Evolutionary conservation across 1,140 invertebrate genomes (phyloP), one percentile per base, ranked within the genome.

Genomic region (Drosophila nebulosa): DNA sequence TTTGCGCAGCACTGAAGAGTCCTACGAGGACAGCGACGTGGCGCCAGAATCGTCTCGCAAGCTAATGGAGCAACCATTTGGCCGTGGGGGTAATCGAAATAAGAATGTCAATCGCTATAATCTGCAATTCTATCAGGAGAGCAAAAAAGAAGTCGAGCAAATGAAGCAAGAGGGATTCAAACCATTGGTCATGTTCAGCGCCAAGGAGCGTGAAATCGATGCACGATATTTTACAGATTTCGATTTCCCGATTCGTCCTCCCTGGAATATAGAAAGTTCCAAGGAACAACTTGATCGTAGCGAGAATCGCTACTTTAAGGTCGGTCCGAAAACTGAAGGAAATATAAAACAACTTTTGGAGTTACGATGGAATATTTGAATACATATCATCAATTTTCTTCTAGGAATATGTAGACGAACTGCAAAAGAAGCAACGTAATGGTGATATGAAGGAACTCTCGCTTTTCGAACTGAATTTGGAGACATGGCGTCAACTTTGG

Each of bases 401-500:
- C 0, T 69, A 93, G 93, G 92, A 93, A 67, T 94, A 93, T 66
- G 85, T 92, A n/a, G 91, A 92, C 39, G 79, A 86, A 4, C 85
- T 93, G 14, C 92, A 92, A 36, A 86, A 90, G n/a, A 92, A 91
- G 18, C 92, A 89, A 58, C 78, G 36, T 14, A 72, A 64, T n/a
- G 90, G 74, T 73, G 92, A 92, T 64, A 92, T 88, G 71, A 92
- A 90, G 75, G 91, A 90, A 27, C 91, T 92, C 62, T 92, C 89
- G 0, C 93, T 91, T 74, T 97, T 97, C 92, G 97, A 98, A 91
- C 89, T 98, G 30, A 98, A 98, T 92, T 91, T 98, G 69, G 97
- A 98, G 92, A 98, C 97, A 0, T 98, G 97, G 97, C 91, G 97
- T 21, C 97, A 98, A 84, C 90, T 98, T 36, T 98, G 97, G 97